Base-by-base conservation (phyloP, 2,113 vertebrate genomes). In the Aix galericulata region DNA sequence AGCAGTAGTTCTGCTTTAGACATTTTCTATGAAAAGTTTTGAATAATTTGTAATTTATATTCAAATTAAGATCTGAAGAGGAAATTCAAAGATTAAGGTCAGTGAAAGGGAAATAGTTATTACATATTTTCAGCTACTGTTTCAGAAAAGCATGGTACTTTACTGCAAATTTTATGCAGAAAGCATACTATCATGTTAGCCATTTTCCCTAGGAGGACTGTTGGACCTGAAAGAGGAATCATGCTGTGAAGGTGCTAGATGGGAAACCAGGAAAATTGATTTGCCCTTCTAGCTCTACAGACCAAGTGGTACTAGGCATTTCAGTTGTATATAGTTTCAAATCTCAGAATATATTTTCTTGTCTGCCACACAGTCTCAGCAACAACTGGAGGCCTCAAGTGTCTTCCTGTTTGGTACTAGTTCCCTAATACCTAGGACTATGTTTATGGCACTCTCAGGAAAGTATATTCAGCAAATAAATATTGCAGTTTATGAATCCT, bases 41-140 rank as follows among this genome's bases (percentile, higher is more conserved):
- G 93, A 96, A 79, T 84, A 17, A 62, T 78, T 91, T 90, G 58
- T 73, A 75, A 89, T 79, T 92, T 94, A 62, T 90, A 84, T 86
- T 94, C 76, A 94, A 90, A 95, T 86, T 86, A 64, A 58, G 17
- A 52, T 53, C 13, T 56, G 48, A 84, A 75, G 48, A 92, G 53
- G 48, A 92, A 78, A 93, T 82, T 92, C 74, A 68, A 67, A 78
- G 34, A 69, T 86, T 64, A 88, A 79, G 66, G 74, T 86, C 69
- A 82, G 22, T 13, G 29, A 93, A 92, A 86, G 40, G 55, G 55
- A 96, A 93, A 71, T 26, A 74, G 34, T 25, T 76, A 38, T 36
- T 53, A 34, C 16, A 14, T 15, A 38, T 67, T 64, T 86, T 78
- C 46, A 86, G 59, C 21, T 0, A 32, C 1, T 50, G 16, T 29